phyloP scores from a whole-genome alignment of 2,797 vertebrate species.

The Chelonia mydas region DNA sequence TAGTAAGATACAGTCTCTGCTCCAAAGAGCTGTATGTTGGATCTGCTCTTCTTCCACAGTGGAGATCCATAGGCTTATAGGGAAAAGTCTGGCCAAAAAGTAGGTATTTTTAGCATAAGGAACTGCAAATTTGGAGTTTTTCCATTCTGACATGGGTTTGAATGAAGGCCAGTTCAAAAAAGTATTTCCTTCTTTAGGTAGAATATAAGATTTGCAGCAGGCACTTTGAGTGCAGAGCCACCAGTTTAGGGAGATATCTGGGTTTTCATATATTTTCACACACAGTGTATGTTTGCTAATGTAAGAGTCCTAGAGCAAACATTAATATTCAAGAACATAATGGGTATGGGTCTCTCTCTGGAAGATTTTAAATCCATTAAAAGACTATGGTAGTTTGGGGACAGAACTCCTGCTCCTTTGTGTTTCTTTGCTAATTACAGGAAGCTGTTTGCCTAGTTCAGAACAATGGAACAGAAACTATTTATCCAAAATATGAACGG shows the following conservation, averaged over 20 bases:
- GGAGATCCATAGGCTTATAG: not conserved
- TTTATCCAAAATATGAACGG: not conserved
- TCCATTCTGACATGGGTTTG: not conserved
- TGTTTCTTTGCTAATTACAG: not conserved
- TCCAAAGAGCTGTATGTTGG: not conserved
- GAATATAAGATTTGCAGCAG: not conserved
- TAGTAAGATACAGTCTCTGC: not conserved
- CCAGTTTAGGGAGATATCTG: not conserved
- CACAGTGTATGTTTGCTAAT: not conserved
- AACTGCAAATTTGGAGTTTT: not conserved
- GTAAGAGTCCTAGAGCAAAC: not conserved
- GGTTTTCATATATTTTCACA: not conserved
- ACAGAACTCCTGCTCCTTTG: not conserved
- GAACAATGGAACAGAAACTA: not conserved
- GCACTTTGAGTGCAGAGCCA: not conserved
- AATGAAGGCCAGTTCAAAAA: not conserved
- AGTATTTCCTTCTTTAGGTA: accelerated
- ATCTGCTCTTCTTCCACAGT: not conserved
- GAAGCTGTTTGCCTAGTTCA: not conserved
- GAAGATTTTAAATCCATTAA: not conserved
- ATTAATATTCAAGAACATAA: not conserved
- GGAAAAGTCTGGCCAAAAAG: not conserved
- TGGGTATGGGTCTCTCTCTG: not conserved
- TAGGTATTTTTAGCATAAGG: not conserved
- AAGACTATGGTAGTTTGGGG: not conserved